Conservation (phyloP, 2,888 invertebrate genomes). For the Ichneumoninae sp. region DNA sequence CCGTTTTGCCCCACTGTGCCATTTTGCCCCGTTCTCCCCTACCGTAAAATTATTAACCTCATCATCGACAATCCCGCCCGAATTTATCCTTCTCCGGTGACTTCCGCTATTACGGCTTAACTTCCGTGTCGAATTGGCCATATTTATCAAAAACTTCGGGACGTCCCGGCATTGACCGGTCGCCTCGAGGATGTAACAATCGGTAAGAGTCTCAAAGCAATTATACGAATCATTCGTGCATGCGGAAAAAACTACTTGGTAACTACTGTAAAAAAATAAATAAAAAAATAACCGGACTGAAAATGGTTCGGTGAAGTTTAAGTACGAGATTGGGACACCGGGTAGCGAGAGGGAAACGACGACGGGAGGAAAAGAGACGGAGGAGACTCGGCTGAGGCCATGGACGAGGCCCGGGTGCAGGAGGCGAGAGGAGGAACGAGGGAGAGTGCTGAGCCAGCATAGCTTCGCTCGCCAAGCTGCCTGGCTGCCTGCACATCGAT, state of each 20-base stretch:
- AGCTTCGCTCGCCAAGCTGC: conserved; percentile 74
- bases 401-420: conserved; percentile 57
- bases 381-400: conserved; percentile 60
- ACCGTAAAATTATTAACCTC: too few species aligned
- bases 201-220: neutral
- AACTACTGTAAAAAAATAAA: neutral
- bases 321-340: conserved; percentile 75
- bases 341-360: conserved; percentile 73
- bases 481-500: conserved; percentile 83
- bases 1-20: too few species aligned
- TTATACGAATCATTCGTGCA: neutral
- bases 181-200: neutral
- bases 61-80: too few species aligned
- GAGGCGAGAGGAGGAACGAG: conserved; percentile 77
- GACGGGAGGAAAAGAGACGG: conserved; percentile 40
- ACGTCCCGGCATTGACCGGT: conserved; percentile 30
- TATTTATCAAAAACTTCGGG: conserved; percentile 56
- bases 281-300: conserved; percentile 1
- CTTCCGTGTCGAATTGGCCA: conserved; percentile 52
- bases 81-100: conserved; percentile 68
- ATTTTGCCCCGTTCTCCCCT: too few species aligned
- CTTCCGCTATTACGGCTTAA: neutral
- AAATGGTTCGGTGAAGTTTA: conserved; percentile 74
- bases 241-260: neutral
- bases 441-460: conserved; percentile 84